phyloP scores from a whole-genome alignment of 2,888 invertebrate genomes.

The Dendrolimus pini region DNA sequence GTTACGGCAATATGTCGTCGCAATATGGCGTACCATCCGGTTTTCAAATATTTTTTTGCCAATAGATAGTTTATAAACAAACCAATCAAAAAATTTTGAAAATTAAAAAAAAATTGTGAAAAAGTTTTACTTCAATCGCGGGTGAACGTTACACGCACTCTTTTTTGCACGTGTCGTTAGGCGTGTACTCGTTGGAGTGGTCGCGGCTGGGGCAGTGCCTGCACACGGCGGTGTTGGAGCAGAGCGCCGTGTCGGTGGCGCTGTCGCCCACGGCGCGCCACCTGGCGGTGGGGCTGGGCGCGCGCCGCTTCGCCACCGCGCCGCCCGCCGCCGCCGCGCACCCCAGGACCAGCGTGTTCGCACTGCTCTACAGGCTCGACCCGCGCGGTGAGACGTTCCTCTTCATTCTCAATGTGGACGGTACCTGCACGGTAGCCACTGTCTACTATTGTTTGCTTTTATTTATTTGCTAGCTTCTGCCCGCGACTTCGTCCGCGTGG shows the following conservation, averaged over 20 bases:
- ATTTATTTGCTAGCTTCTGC: too few relatives aligned
- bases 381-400: constrained; percentile 36
- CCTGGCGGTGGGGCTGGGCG: constrained; percentile 87
- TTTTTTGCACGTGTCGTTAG: constrained; percentile 39
- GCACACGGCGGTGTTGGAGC: constrained; percentile 85
- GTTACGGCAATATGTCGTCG: too few relatives aligned
- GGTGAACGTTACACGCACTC: too few relatives aligned
- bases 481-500: too few relatives aligned
- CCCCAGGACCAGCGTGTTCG: constrained; percentile 66
- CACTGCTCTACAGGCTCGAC: constrained; percentile 59
- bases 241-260: constrained; percentile 89
- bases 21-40: too few relatives aligned
- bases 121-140: too few relatives aligned
- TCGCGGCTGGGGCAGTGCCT: constrained; percentile 85
- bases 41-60: too few relatives aligned
- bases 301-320: constrained; percentile 77
- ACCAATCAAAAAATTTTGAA: too few relatives aligned
- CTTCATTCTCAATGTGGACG: background rate
- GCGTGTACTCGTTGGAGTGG: constrained; percentile 88
- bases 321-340: constrained; percentile 73
- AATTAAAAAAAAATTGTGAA: too few relatives aligned
- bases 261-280: constrained; percentile 89
- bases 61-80: too few relatives aligned
- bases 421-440: background rate
- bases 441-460: too few relatives aligned